These are phyloP conservation scores for Capitulum mitella DNA, from an alignment of 2,888 invertebrate genomes.

Conservation along the genomic window DNA sequence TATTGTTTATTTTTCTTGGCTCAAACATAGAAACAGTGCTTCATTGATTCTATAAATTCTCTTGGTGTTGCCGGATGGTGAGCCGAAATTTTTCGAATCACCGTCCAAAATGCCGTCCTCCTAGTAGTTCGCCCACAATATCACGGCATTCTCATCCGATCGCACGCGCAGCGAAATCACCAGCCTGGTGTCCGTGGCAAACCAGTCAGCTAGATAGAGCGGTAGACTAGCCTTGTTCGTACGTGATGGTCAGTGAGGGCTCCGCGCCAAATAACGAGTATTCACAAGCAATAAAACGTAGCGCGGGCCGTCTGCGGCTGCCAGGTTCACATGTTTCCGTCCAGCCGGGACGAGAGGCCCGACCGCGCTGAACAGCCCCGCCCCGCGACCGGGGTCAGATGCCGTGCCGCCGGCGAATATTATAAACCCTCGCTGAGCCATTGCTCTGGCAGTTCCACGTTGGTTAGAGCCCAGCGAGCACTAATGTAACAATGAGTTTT, in stretches of 20 bases:
- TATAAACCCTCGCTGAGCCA: not conserved
- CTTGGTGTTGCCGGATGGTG: too few relatives aligned
- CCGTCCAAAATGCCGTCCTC: too few relatives aligned
- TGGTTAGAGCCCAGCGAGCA: not conserved
- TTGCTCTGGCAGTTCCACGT: not conserved
- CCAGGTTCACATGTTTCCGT: not conserved
- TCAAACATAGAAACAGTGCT: too few relatives aligned
- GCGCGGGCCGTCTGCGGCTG: constrained; percentile 5
- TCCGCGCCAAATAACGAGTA: constrained; percentile 24
- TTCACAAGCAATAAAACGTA: constrained; percentile 25
- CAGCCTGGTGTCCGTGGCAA: too few relatives aligned
- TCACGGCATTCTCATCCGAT: too few relatives aligned
- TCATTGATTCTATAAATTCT: too few relatives aligned
- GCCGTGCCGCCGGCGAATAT: not conserved
- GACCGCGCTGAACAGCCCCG: not conserved
- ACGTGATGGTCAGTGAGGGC: not conserved
- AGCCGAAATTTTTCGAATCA: too few relatives aligned
- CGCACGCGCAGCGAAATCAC: too few relatives aligned
- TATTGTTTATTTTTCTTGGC: too few relatives aligned
- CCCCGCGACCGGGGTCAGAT: not conserved
- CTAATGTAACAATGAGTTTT: not conserved
- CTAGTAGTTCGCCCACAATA: too few relatives aligned
- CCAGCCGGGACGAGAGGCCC: too few relatives aligned
- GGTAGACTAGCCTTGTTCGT: not conserved
- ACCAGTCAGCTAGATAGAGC: too few relatives aligned